Percentiles rank a stretch among this genome's conserved stretches.
Conservation (phyloP, 2,113 vertebrate species). For the Platysternon megacephalum region DNA sequence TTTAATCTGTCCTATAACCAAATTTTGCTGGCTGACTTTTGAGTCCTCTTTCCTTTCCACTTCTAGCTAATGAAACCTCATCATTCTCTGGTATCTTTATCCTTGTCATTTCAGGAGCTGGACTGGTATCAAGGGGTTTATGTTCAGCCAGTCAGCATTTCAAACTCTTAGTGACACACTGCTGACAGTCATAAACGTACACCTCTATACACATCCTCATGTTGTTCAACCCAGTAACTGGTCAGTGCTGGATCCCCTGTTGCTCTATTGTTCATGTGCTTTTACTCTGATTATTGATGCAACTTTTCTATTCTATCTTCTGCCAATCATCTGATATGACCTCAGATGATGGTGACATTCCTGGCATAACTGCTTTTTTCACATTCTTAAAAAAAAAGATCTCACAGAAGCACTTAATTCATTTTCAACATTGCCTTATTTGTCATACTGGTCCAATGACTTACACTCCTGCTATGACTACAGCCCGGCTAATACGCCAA, state of each 20-base stretch:
- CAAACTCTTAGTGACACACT: slow-evolving; percentile 28
- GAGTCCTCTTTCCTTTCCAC: background rate
- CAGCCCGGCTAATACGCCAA: slow-evolving; percentile 39
- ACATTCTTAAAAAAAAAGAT: slow-evolving; percentile 41
- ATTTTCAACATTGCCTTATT: slow-evolving; percentile 65
- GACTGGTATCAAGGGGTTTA: slow-evolving; percentile 12
- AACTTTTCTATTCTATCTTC: slow-evolving; percentile 44
- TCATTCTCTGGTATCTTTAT: background rate
- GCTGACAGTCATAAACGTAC: slow-evolving; percentile 10
- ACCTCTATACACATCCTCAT: slow-evolving; percentile 7
- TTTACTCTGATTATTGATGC: slow-evolving; percentile 33
- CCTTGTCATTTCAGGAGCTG: background rate
- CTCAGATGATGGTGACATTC: slow-evolving; percentile 51
- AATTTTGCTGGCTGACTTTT: background rate
- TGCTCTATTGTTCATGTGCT: slow-evolving; percentile 20
- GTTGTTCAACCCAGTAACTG: background rate
- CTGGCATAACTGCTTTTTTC: slow-evolving; percentile 42
- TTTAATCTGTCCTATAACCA: background rate
- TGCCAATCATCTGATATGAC: slow-evolving; percentile 15
- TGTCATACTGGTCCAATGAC: slow-evolving; percentile 50
- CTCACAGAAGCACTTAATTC: slow-evolving; percentile 60
- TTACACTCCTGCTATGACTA: slow-evolving; percentile 13
- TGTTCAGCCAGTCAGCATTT: background rate
- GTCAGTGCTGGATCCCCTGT: background rate
- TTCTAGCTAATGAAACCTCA: slow-evolving; percentile 7